Evolutionary conservation across 2,888 invertebrate genomes (phyloP), one percentile per base, ranked within the genome.

Genomic region (Ormyrus nitidulus): DNA sequence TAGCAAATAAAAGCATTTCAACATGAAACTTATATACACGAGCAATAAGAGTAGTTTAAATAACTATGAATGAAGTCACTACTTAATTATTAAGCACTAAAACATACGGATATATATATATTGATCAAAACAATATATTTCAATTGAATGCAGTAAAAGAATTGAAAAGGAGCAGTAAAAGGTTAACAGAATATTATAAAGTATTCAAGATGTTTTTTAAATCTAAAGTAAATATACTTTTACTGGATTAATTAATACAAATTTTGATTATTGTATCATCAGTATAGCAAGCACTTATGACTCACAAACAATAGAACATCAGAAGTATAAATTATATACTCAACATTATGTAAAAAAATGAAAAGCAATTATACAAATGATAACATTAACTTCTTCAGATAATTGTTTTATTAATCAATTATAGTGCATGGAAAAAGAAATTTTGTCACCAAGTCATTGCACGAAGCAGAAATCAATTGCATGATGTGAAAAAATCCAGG

Each of bases 321-420:
- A 34, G 34, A 34, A 34, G 34, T 34, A 34, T 34, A 19, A 59
- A 46, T 64, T 7, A 64, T n/a, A 44, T 48, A 34, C 48, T 10
- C 46, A 64, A 48, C 48, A 64, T 64, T 46, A 46, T 48, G n/a
- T 46, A 64, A 44, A 49, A 8, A 48, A 10, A 62, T 51, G 51
- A 48, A 10, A 56, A 34, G 34, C 34, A 34, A 34, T 34, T 34
- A 34, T 34, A 34, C 34, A 34, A 69, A 56, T 69, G 11, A 34
- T 46, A 69, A 46, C 46, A 69, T 53, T 19, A 44, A 53, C n/a
- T 69, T 46, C n/a, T 13, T 69, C 5, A 13, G 46, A 51, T 34
- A 34, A 34, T 53, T 71, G 53, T 72, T 72, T 62, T n/a, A 62
- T 72, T 53, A 71, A 6, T 61, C 61, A 51, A 51, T 53, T 10